Conservation (phyloP, 2,797 vertebrate species). For the Linurgus olivaceus region DNA sequence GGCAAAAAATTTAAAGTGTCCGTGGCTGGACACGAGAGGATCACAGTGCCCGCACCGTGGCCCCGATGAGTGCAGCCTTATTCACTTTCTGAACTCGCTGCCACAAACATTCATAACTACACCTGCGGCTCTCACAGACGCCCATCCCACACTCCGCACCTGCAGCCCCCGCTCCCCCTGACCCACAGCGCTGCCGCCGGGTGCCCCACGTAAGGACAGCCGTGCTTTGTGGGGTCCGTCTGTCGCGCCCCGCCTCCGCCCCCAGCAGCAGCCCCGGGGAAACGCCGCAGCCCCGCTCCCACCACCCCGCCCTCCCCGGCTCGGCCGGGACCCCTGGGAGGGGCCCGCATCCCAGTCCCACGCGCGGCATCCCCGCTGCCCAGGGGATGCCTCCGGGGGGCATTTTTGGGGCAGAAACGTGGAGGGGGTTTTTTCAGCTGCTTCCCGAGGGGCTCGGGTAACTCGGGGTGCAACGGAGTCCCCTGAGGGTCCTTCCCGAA, state of each 20-base stretch:
- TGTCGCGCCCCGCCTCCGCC: fast-evolving
- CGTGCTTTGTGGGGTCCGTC: fast-evolving
- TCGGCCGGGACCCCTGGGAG: not conserved
- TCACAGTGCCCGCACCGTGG: not conserved
- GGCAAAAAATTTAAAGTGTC: not conserved
- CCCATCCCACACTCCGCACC: not conserved
- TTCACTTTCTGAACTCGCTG: fast-evolving
- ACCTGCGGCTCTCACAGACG: not conserved
- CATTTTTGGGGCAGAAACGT: not conserved
- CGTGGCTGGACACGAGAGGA: fast-evolving
- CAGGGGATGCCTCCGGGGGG: not conserved
- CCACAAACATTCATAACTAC: fast-evolving
- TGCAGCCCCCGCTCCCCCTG: too few species aligned
- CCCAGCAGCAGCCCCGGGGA: not conserved
- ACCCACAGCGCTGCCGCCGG: not conserved
- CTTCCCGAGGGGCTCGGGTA: not conserved
- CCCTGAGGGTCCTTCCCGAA: not conserved
- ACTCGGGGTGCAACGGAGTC: not conserved
- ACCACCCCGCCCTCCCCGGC: too few species aligned
- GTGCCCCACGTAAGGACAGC: not conserved
- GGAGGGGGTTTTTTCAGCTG: not conserved
- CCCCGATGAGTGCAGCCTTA: not conserved
- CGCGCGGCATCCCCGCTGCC: not conserved
- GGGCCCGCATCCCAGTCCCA: not conserved
- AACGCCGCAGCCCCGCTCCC: not conserved